Evolutionary conservation across 2,113 vertebrate genomes (phyloP).

Genomic region (Fregetta grallaria): DNA sequence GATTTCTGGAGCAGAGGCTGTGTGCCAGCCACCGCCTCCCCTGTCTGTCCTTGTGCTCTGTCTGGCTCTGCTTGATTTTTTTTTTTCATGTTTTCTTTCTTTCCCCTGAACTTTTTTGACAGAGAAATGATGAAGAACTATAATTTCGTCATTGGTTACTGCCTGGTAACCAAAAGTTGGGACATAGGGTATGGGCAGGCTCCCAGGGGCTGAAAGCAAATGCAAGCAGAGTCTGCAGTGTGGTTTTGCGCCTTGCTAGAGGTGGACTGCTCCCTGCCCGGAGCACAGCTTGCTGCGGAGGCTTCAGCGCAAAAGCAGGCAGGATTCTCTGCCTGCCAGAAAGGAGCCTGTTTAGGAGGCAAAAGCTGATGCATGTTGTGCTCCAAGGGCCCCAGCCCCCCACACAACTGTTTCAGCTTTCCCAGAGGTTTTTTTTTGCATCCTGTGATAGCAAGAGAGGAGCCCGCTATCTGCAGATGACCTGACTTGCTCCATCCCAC

Average conservation of each 20-base stretch:
- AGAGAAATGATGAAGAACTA: not conserved
- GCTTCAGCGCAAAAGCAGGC: not conserved
- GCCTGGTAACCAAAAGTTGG: not conserved
- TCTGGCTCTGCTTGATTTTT: not conserved
- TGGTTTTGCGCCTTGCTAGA: not conserved
- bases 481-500: not conserved
- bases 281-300: not conserved
- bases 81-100: not conserved
- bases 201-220: not conserved
- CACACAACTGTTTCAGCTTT: not conserved
- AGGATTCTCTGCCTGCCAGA: not conserved
- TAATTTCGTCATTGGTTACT: no score
- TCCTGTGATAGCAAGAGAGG: not conserved
- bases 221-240: not conserved
- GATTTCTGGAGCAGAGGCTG: not conserved
- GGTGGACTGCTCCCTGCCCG: not conserved
- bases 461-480: accelerated
- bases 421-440: not conserved
- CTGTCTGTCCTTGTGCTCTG: not conserved
- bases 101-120: not conserved
- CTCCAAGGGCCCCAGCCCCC: not conserved
- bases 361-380: not conserved
- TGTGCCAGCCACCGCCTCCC: not conserved
- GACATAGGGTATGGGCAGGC: accelerated
- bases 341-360: not conserved